Conservation (phyloP, 2,113 vertebrate genomes). For the Tyrannus savana region DNA sequence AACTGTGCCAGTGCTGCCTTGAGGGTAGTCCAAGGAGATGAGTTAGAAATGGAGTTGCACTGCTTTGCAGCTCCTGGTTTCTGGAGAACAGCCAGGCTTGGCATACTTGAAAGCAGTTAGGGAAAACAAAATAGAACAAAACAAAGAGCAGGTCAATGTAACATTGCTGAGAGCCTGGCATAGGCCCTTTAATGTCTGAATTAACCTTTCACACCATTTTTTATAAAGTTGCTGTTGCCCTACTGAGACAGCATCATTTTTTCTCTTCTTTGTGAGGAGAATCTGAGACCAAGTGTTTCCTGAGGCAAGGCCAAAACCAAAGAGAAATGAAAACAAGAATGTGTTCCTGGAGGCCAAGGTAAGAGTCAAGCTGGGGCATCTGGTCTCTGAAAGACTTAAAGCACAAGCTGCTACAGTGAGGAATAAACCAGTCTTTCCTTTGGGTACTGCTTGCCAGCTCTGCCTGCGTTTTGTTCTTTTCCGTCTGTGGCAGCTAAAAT, state of each 20-base stretch:
- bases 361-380: conserved; percentile 5
- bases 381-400: background rate
- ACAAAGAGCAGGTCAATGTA: conserved; percentile 1
- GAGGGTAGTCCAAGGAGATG: background rate
- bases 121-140: conserved; percentile 30
- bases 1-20: background rate
- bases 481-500: background rate
- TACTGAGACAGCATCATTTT: background rate
- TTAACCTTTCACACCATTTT: conserved; percentile 35
- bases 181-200: background rate
- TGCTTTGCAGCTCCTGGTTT: background rate
- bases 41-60: background rate
- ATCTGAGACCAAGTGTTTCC: background rate
- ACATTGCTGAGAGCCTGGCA: conserved; percentile 1
- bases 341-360: background rate
- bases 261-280: background rate
- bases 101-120: conserved; percentile 20
- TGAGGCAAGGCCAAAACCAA: background rate
- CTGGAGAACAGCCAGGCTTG: conserved; percentile 19
- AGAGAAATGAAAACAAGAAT: background rate
- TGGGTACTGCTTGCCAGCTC: background rate
- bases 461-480: background rate
- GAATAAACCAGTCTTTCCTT: background rate
- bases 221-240: background rate
- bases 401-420: background rate